Evolutionary conservation across 2,888 invertebrate species (phyloP).

Genomic region (Drosophila pegasa): DNA sequence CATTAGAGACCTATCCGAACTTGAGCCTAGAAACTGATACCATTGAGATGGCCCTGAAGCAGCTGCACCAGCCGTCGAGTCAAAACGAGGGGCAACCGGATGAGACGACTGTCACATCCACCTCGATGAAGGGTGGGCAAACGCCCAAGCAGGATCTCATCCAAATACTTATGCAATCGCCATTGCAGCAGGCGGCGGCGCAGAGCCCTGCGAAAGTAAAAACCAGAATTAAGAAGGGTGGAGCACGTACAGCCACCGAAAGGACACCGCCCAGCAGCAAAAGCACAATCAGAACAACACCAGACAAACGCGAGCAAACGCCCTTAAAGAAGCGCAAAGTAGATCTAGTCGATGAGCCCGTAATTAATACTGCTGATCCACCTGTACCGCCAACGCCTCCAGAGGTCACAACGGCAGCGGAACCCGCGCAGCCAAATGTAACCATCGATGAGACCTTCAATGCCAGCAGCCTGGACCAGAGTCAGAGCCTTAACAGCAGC

Average conservation of each 20-base stretch:
- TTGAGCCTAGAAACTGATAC: conserved; percentile 46
- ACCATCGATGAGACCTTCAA: conserved; percentile 61
- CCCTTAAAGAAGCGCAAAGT: conserved; percentile 44
- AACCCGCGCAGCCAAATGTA: conserved; percentile 20
- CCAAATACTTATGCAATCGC: conserved; percentile 46
- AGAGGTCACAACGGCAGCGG: neutral
- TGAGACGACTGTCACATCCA: conserved; percentile 61
- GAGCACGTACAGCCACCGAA: conserved; percentile 5
- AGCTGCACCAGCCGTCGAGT: conserved; percentile 46
- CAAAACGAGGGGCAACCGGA: conserved; percentile 40
- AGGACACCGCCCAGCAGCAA: neutral
- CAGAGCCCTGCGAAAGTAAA: conserved; percentile 13
- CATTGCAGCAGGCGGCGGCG: conserved; percentile 9
- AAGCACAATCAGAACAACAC: neutral
- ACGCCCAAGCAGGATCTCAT: conserved; percentile 37
- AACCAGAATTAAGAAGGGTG: conserved; percentile 6
- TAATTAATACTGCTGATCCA: neutral
- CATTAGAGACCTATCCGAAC: conserved; percentile 16
- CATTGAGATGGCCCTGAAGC: conserved; percentile 51
- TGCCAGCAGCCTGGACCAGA: conserved; percentile 8
- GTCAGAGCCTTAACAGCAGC: conserved; percentile 4
- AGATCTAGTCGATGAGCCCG: conserved; percentile 9
- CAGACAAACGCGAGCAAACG: conserved; percentile 23
- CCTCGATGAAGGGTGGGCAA: conserved; percentile 47
- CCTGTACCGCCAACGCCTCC: conserved; percentile 21